Percentiles rank a stretch among this genome's conserved stretches.
Evolutionary conservation across 2,797 vertebrate genomes (phyloP).

Genomic region (Catostomus latipinnis): DNA sequence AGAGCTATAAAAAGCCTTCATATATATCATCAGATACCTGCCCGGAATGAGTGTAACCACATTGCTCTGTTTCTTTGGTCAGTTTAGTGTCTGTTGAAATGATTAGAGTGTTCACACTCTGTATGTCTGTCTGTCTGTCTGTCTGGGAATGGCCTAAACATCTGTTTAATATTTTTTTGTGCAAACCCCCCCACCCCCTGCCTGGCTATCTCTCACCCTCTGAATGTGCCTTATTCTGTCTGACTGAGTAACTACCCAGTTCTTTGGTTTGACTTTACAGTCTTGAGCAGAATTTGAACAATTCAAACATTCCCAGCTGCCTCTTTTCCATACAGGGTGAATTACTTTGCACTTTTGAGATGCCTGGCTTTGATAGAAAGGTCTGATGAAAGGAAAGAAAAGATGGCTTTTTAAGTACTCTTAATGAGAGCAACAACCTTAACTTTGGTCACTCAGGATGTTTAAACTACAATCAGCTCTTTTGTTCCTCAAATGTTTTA

Average conservation of each 20-base stretch:
- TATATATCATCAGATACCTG: constrained; percentile 11
- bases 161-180: not conserved
- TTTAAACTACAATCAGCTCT: constrained; percentile 52
- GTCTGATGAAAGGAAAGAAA: constrained; percentile 56
- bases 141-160: not conserved
- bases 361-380: constrained; percentile 39
- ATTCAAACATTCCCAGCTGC: constrained; percentile 3
- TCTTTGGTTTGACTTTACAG: constrained; percentile 4
- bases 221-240: not conserved
- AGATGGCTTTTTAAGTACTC: constrained; percentile 70
- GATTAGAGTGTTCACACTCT: not conserved
- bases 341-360: constrained; percentile 34
- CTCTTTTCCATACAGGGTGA: constrained; percentile 3
- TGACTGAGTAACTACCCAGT: constrained; percentile 1
- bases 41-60: constrained; percentile 3
- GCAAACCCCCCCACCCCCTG: not conserved
- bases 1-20: not conserved
- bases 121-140: not conserved
- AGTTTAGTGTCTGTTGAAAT: not conserved
- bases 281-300: constrained; percentile 12
- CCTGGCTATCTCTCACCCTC: not conserved
- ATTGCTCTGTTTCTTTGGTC: not conserved
- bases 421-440: constrained; percentile 65
- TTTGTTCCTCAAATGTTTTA: constrained; percentile 28
- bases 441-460: constrained; percentile 32